Percentiles rank a stretch among this genome's conserved stretches.
phyloP scores from a whole-genome alignment of 2,888 invertebrate genomes.

The Drosophila differens region DNA sequence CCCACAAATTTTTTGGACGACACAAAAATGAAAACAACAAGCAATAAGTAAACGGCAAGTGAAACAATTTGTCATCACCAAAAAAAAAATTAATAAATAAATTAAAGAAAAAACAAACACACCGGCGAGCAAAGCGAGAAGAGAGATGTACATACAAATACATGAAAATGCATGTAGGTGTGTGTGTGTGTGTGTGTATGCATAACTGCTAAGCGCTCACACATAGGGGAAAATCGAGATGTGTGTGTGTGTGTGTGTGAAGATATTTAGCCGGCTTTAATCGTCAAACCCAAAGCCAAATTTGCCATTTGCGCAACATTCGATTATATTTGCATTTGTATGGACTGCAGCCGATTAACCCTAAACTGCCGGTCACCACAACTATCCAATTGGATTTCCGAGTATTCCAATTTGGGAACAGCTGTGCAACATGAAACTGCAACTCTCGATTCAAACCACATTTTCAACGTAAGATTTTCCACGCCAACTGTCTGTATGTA shows the following conservation, averaged over 20 bases:
- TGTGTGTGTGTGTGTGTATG: conserved; percentile 10
- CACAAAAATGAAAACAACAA: conserved; percentile 18
- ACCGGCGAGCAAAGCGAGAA: conserved; percentile 46
- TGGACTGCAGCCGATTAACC: conserved; percentile 31
- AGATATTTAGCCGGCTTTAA: conserved; percentile 27
- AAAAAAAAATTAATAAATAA: conserved; percentile 9
- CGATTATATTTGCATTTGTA: conserved; percentile 12
- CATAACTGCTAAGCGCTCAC: conserved; percentile 10
- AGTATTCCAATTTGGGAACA: conserved; percentile 5
- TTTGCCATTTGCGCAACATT: conserved; percentile 15
- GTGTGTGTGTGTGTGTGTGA: neutral
- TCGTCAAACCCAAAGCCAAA: conserved; percentile 6
- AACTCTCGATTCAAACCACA: conserved; percentile 1
- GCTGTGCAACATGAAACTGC: conserved; percentile 23
- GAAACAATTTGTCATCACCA: conserved; percentile 11
- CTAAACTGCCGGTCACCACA: neutral
- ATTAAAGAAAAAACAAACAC: conserved; percentile 16
- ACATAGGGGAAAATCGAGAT: neutral
- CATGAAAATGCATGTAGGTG: neutral
- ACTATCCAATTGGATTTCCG: conserved; percentile 16
- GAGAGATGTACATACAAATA: conserved; percentile 8
- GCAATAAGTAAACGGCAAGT: conserved; percentile 34
- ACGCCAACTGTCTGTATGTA: neutral
- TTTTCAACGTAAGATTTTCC: conserved; percentile 19
- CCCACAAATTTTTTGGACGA: conserved; percentile 5